These are phyloP conservation scores for Propsilocerus akamusi DNA, from an alignment of 1,140 invertebrate species.

Conservation along the genomic window DNA sequence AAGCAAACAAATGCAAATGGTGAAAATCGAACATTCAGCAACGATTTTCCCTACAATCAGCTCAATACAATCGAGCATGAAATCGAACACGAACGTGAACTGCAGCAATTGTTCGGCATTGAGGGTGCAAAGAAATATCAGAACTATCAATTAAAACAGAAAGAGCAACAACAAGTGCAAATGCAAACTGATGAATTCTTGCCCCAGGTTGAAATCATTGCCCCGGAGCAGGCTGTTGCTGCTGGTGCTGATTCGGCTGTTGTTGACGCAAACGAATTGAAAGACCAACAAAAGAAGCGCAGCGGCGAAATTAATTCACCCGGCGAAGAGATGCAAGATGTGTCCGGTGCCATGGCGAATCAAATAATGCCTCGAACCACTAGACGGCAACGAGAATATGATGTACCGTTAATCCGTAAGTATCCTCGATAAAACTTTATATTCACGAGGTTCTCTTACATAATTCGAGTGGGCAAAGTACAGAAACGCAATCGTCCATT, in stretches of 20 bases:
- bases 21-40: background rate
- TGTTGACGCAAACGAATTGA: no score
- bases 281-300: background rate
- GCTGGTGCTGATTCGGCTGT: background rate
- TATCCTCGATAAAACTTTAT: no score
- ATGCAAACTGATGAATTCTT: background rate
- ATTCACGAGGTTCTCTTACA: no score
- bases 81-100: background rate
- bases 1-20: background rate
- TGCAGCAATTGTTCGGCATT: background rate
- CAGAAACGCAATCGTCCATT: no score
- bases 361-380: slow-evolving; percentile 42
- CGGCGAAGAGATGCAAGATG: slow-evolving; percentile 3
- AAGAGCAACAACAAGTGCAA: background rate
- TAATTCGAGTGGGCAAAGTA: no score
- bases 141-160: background rate
- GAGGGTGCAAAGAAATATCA: background rate
- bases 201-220: no score
- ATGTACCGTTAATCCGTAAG: slow-evolving; percentile 52
- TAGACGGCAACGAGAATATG: slow-evolving; percentile 41
- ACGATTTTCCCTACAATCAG: no score
- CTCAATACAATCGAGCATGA: no score
- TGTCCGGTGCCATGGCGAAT: slow-evolving; percentile 25
- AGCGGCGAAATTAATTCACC: background rate
- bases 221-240: no score